Evolutionary conservation across 2,797 vertebrate species (phyloP), one percentile per base, ranked within the genome.

Genomic region (Rousettus madagascariensis): DNA sequence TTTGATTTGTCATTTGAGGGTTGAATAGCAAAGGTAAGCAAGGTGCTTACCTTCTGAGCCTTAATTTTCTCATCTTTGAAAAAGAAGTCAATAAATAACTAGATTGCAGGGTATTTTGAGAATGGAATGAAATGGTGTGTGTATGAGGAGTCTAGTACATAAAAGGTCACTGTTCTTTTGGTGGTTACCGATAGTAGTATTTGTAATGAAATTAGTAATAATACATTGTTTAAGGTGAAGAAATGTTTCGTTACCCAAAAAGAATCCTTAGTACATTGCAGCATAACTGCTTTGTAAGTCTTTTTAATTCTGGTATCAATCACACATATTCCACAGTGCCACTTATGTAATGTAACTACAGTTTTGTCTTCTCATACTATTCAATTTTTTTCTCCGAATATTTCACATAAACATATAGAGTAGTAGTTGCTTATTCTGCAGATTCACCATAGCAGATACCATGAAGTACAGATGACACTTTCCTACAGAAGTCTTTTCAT

Each of bases 11-110:
- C 55, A 16, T 36, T 38, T 86, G 57, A 90, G 46, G 30, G 46
- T 49, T 49, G 49, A 49, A 49, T 86, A 77, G 26, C 41, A 84
- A 43, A 74, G 13, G 24, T 66, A 55, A 92, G 26, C 66, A 78
- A 77, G 55, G 7, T 11, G 28, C 57, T 95, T 66, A 53, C 16
- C 22, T 57, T 86, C 49, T 79, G 75, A 30, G 24, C 24, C 88
- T 49, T 59, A 22, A 69, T 36, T 86, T 93, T 68, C 80, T 80
- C 72, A 65, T 85, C 72, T 77, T 92, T 89, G 65, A 69, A 95
- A 89, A 75, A 41, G 53, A 92, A 69, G 30, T 24, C 66, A 85
- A 8, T 74, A 72, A 85, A 28, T 66, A 74, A 87, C 20, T 28
- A 88, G 33, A 72, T n/a, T 49, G 20, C 6, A 26, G 43, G 55